Base-by-base conservation (phyloP, 2,888 invertebrate species). In the Mythimna vitellina region DNA sequence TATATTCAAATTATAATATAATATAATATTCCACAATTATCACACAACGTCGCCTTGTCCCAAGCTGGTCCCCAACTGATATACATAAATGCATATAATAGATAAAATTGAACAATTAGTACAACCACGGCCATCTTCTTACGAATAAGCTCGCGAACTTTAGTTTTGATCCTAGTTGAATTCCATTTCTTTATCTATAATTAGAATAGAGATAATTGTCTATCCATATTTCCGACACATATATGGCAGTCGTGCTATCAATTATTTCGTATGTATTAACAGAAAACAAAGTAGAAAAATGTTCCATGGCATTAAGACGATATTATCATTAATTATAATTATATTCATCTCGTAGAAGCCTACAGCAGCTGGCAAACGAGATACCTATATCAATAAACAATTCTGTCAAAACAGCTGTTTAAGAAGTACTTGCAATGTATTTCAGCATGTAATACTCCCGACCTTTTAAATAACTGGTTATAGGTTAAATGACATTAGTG, bases 331-430 rank as follows among this genome's bases (percentile, higher is more conserved):
- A 46, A 35, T 35, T 46, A 46, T 7, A 17, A 46, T 54, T 32
- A 66, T 53, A 17, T 64, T 63, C 22, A 42, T 56, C n/a, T 25
- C n/a, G 12, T 68, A 66, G 65, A 62, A 25, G 12, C 3, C 25
- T n/a, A 32, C 42, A 62, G 74, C 82, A 81, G 68, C 53, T 78
- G 82, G 73, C 42, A 61, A 38, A 58, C 73, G 71, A n/a, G 49
- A n/a, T 68, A 49, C 35, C 49, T 62, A 65, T 65, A 29, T 57
- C 25, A 73, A 78, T 57, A 78, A 57, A 73, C 54, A 72, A 66
- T 70, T 56, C 66, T 25, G 25, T 58, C 20, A 53, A 57, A 69
- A 77, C 78, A 72, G 73, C 61, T 77, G 84, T 72, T 70, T 51
- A 32, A 65, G 22, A 65, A 70, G 49, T 53, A 65, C 32, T 35